Evolutionary conservation across 1,140 invertebrate species (phyloP), one percentile per base, ranked within the genome.

Genomic region (Aphidius ervi): DNA sequence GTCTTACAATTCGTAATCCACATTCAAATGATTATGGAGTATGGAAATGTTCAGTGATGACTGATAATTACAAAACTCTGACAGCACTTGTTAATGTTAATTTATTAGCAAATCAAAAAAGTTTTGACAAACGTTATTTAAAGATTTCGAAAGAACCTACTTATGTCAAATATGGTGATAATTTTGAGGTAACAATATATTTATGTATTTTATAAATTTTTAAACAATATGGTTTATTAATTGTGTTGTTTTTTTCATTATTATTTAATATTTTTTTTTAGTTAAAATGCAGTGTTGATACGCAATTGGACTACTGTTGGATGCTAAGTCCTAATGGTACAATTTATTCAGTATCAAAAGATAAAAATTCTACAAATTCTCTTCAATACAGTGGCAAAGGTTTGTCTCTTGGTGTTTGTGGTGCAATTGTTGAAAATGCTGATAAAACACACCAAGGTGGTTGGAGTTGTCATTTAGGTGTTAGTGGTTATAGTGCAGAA

Each of bases 391-490:
- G 63, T 43, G 72, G 73, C 45, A 56, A 63, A 9, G 70, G 74
- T 23, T 46, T 77, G 6, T 58, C 60, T 9, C 50, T 71, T 9
- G 72, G 76, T 31, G 71, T 75, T 56, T 77, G 75, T 46, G 65
- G 67, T 20, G 70, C 68, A 40, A 46, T 46, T 41, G 56, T 77
- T 56, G 43, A 61, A 49, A 56, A 56, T 41, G 67, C 74, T n/a
- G 61, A 68, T 20, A 16, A 66, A 23, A 67, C 65, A 5, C 63
- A 76, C 59, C 46, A 31, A 6, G 76, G 76, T 5, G 49, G 64
- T 37, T 76, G 76, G 75, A 70, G 52, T 16, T 75, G 75, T 66
- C 67, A 67, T 40, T 66, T 76, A 66, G 74, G 74, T 39, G 40
- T 68, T 54, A 40, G 59, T 6, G 63, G 67, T 47, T 31, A 31